Conservation (phyloP, 1,140 invertebrate species). For the Oncopodura yosiiana region DNA sequence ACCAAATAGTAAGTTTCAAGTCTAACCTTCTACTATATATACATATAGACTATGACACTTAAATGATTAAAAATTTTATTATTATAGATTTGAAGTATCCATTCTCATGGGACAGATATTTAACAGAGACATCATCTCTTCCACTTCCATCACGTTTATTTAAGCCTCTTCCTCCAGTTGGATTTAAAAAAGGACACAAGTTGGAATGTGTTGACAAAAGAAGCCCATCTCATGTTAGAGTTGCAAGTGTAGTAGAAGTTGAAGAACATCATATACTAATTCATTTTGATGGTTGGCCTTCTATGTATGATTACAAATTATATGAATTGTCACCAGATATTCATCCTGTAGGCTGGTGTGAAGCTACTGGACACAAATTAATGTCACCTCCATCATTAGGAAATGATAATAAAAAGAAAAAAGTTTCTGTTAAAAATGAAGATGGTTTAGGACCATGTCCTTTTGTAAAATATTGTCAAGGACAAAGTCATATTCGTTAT, state of each 20-base stretch:
- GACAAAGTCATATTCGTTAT: slow-evolving; percentile 65
- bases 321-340: slow-evolving; percentile 83
- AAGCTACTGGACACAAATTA: slow-evolving; percentile 67
- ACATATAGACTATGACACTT: neutral
- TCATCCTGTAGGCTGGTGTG: slow-evolving; percentile 83
- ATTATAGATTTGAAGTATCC: slow-evolving; percentile 55
- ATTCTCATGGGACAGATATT: slow-evolving; percentile 79
- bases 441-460: slow-evolving; percentile 5
- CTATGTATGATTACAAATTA: slow-evolving; percentile 70
- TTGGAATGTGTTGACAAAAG: slow-evolving; percentile 82
- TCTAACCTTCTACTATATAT: slow-evolving; percentile 38
- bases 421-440: no score
- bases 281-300: slow-evolving; percentile 83
- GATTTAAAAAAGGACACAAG: slow-evolving; percentile 80
- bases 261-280: slow-evolving; percentile 51
- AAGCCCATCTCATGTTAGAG: slow-evolving; percentile 69
- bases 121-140: slow-evolving; percentile 60
- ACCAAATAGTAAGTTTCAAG: slow-evolving; percentile 60
- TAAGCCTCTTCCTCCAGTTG: slow-evolving; percentile 60
- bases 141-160: slow-evolving; percentile 76
- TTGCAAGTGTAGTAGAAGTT: slow-evolving; percentile 70
- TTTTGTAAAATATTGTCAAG: slow-evolving; percentile 67
- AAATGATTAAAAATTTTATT: slow-evolving; percentile 3
- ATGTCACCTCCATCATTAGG: neutral
- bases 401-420: neutral